Percentiles rank a stretch among this genome's conserved stretches.
Conservation (phyloP, 1,140 invertebrate species). For the Arion vulgaris region DNA sequence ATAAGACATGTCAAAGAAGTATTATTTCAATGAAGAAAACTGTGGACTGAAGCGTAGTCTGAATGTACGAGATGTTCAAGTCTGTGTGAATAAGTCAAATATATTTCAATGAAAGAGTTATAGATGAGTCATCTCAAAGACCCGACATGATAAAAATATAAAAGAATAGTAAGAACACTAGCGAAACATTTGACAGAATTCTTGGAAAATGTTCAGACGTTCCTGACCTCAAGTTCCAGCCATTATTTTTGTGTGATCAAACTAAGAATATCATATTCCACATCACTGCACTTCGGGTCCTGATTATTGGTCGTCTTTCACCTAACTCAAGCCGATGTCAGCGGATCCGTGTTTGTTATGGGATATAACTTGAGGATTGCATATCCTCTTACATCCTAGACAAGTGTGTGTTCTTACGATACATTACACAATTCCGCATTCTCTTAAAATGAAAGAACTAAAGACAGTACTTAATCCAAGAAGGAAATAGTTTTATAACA, state of each 20-base stretch:
- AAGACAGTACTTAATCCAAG: neutral
- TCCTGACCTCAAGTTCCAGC: neutral
- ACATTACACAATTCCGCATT: neutral
- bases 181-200: neutral
- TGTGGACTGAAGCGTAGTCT: too few relatives aligned
- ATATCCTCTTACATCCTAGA: neutral
- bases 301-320: neutral
- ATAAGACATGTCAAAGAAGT: too few relatives aligned
- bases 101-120: neutral
- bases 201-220: neutral
- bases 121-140: neutral
- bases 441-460: neutral
- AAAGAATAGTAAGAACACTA: neutral
- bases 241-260: neutral
- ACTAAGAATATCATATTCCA: constrained; percentile 8
- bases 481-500: too few relatives aligned
- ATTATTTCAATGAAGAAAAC: too few relatives aligned
- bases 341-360: neutral
- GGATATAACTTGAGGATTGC: neutral
- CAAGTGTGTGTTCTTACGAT: neutral
- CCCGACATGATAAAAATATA: neutral
- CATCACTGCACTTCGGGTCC: neutral
- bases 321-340: neutral
- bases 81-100: neutral
- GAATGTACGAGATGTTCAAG: too few relatives aligned